Evolutionary conservation across 2,113 vertebrate species (phyloP), one percentile per base, ranked within the genome.

Genomic region (Albula glossodonta): DNA sequence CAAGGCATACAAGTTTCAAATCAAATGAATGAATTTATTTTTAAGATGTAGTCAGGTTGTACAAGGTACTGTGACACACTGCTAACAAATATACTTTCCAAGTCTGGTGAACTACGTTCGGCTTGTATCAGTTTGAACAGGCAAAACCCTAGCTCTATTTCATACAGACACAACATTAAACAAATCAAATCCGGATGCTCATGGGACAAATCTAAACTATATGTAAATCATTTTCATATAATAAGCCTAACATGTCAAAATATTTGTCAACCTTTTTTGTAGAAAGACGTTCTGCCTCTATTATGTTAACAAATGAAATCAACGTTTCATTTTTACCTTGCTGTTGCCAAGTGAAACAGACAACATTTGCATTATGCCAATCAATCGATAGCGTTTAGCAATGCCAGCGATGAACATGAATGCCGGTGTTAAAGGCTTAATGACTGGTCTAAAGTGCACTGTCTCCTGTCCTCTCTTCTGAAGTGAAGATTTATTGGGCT

Each of bases 401-500:
- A 49, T 51, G 78, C 41, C 79, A 80, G 79, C 12, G 51, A 22
- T 50, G 48, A 81, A 82, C 80, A 4, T 50, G 80, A 22, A 51
- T 52, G 56, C 52, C 52, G 11, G n/a, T 25, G 52, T 51, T 82
- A 25, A 8, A 9, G 51, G 11, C n/a, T 52, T 53, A 53, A 22
- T 53, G 80, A 82, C 51, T 25, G 9, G 51, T 25, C 22, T 53
- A 53, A 82, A 53, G 80, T 31, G 51, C 52, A 81, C 11, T 82
- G 19, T 15, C n/a, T 25, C 51, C 51, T 53, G n/a, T 13, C 51
- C 11, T 31, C n/a, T 82, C 17, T 53, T 22, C 51, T 53, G 13
- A 80, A 80, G 78, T 8, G 31, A 53, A 53, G 80, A 82, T 82
- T 82, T 82, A 82, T 82, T 25, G 51, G 51, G 19, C 50, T 53